Percentiles rank a stretch among this genome's conserved stretches.
These are phyloP conservation scores for Limnephilus lunatus DNA, from an alignment of 2,888 invertebrate species.

Conservation along the genomic window DNA sequence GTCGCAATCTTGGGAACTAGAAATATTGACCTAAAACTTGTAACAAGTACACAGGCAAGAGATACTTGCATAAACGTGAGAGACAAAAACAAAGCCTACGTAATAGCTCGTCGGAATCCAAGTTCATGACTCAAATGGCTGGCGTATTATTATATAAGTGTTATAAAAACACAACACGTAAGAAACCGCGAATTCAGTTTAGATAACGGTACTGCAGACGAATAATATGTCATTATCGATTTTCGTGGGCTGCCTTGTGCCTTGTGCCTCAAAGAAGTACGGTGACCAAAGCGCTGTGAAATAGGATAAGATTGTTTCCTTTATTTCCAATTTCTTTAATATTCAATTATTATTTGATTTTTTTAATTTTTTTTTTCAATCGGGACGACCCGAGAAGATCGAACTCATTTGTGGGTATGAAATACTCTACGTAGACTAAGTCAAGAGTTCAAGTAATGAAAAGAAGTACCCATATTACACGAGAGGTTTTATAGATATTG, in stretches of 20 bases:
- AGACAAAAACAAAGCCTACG: conserved; percentile 14
- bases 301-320: neutral
- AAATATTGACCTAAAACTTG: conserved; percentile 8
- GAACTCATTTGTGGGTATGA: neutral
- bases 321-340: neutral
- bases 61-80: neutral
- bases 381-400: too few species aligned
- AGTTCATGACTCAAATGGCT: neutral
- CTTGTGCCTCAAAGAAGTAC: neutral
- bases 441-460: neutral
- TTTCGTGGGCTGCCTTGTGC: conserved; percentile 43
- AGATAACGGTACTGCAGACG: conserved; percentile 60
- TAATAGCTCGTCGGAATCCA: neutral
- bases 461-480: neutral
- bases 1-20: neutral
- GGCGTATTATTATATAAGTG: conserved; percentile 43
- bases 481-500: neutral
- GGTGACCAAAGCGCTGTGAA: neutral
- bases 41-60: neutral
- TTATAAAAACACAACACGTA: conserved; percentile 50
- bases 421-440: neutral
- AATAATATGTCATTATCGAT: conserved; percentile 62
- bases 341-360: neutral
- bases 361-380: too few species aligned
- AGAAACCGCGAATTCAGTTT: conserved; percentile 63